phyloP scores from a whole-genome alignment of 2,113 vertebrate genomes.

The Physeter macrocephalus region DNA sequence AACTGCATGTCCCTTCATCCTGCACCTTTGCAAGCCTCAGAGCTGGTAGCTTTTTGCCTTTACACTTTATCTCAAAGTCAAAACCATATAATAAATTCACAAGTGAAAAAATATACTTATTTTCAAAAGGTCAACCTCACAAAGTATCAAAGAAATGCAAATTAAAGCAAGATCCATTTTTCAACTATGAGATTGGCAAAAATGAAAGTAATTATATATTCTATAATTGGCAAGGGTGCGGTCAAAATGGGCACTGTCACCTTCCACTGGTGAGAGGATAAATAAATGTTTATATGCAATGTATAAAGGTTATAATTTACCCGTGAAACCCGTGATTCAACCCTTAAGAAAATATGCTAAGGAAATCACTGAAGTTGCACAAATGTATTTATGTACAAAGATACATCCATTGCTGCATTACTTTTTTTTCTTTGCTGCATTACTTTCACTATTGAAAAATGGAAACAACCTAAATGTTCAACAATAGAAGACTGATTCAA shows the following conservation, averaged over 20 bases:
- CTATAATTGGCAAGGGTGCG: background rate
- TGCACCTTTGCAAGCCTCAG: background rate
- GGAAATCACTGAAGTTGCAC: background rate
- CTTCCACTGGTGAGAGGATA: background rate
- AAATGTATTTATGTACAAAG: background rate
- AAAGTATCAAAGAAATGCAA: conserved; percentile 48
- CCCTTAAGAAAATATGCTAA: background rate
- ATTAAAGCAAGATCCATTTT: conserved; percentile 29
- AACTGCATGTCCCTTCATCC: background rate
- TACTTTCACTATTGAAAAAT: conserved; percentile 33
- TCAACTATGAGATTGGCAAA: background rate
- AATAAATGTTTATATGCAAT: background rate
- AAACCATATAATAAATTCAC: conserved; percentile 22
- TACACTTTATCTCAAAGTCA: conserved; percentile 37
- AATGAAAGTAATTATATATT: background rate
- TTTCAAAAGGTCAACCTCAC: conserved; percentile 63
- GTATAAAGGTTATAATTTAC: background rate
- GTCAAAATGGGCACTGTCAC: background rate
- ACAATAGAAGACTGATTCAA: conserved; percentile 2
- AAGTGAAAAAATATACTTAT: conserved; percentile 25
- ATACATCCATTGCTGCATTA: background rate
- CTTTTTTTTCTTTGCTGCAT: background rate
- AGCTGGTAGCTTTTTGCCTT: background rate
- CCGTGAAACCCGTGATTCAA: background rate
- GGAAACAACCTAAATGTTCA: background rate